Base-by-base conservation (phyloP, 2,888 invertebrate species). In the Gonocerus acuteangulatus region DNA sequence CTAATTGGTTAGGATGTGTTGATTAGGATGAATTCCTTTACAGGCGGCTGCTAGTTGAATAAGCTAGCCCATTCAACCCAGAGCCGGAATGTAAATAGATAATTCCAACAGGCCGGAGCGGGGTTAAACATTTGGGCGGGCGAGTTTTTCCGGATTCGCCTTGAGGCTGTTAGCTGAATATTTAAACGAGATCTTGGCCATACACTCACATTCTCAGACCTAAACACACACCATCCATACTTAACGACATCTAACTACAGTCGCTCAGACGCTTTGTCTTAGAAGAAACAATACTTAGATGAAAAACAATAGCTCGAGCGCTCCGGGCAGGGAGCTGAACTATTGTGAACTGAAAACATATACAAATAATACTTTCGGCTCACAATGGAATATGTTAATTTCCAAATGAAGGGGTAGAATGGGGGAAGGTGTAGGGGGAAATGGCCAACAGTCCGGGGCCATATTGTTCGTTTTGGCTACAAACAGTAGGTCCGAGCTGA, bases 221-320 rank as follows among this genome's bases (percentile, higher is more conserved):
- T 65, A 65, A 65, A 65, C 65, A 65, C 49, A 65, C 62, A 65
- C 16, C 18, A 48, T 62, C 36, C 56, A 65, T 65, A 65, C 52
- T 65, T 62, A 65, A 65, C 19, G 34, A 19, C 21, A 52, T 52
- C 52, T 52, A 52, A 39, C 39, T 52, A 39, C 52, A 52, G 32
- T 39, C 52, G 52, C 32, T 39, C 39, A 36, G 39, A 4, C 4
- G 34, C 52, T 34, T 52, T 52, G 52, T 52, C 52, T 52, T 52
- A 22, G 21, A 52, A 52, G 52, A 34, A 52, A 52, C 52, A 52
- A 52, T 52, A 52, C 52, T 52, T 52, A 39, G 39, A 52, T n/a
- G 52, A 52, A 52, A 34, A 52, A 39, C 52, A 52, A 52, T 34
- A 36, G 21, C 34, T 11, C 18, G 52, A n/a, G 52, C 32, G 36